phyloP scores from a whole-genome alignment of 2,888 invertebrate species.

The Papilio demoleus region DNA sequence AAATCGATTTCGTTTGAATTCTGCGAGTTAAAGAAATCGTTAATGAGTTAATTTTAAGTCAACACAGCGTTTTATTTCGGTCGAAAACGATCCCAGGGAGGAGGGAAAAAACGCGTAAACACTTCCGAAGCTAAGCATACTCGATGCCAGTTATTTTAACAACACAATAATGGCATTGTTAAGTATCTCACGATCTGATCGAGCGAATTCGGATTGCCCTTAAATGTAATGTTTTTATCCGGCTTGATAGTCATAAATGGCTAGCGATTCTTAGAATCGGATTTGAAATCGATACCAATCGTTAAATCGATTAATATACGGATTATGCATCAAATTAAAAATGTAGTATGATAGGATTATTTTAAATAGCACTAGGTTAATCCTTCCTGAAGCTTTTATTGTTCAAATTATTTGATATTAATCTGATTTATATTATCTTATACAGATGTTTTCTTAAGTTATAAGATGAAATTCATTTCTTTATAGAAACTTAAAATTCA shows the following conservation, averaged over 20 bases:
- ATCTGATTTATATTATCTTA: background rate
- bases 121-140: constrained; percentile 32
- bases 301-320: background rate
- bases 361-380: background rate
- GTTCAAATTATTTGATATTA: background rate
- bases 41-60: constrained; percentile 40
- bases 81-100: background rate
- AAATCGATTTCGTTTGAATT: constrained; percentile 1
- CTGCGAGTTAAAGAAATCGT: constrained; percentile 1
- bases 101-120: constrained; percentile 28
- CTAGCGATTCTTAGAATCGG: constrained; percentile 54
- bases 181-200: constrained; percentile 59
- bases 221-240: constrained; percentile 44
- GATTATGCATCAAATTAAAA: background rate
- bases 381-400: background rate
- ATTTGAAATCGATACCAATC: constrained; percentile 6
- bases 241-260: constrained; percentile 61
- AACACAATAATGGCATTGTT: constrained; percentile 55
- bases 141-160: constrained; percentile 33
- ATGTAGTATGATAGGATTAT: background rate
- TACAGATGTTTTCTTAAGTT: background rate
- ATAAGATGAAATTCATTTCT: constrained; percentile 1
- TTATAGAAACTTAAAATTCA: constrained; percentile 27
- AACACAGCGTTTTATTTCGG: constrained; percentile 30
- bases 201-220: constrained; percentile 46